Base-by-base conservation (phyloP, 2,797 vertebrate genomes). In the Orestias chungarensis region DNA sequence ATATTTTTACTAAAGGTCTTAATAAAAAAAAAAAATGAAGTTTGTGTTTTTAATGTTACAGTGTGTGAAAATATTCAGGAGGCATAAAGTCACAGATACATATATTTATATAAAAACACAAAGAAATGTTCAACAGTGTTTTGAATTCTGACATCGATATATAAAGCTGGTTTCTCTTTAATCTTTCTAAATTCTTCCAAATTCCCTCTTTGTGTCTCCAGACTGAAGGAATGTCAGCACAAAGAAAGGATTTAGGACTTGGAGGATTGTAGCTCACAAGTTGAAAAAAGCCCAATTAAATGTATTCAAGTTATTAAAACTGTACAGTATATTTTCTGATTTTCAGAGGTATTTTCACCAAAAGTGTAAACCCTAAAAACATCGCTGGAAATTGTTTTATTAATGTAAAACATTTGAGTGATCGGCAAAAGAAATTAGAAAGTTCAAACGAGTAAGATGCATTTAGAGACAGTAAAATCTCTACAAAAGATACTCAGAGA, bases 181-280 rank as follows among this genome's bases (percentile, higher is more conserved):
- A 49, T 25, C 55, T 49, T 55, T 70, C 62, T 59, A 17, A 49
- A 59, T 27, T 59, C 62, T 3, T 42, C 15, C 1, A 64, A 52
- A 68, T 11, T 62, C 62, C 27, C 25, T 66, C 40, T 64, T 70
- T 70, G 11, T 73, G 35, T 75, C 54, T 72, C 49, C 66, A 55
- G 64, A 23, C 20, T 33, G 64, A 29, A 40, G 43, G 50, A 44
- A 68, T 1, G 38, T 7, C 15, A 38, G 64, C 46, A 64, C 42
- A 76, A 68, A 83, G 35, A 38, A 4, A 0, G 66, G 66, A 72
- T 82, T 73, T 52, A 18, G 1, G 40, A 52, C 29, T 68, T 43
- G 76, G 54, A 44, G 31, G 1, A 74, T 29, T 71, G 33, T 46
- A 35, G 10, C 31, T 25, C 15, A 61, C 8, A 3, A 59, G 11